Conservation (phyloP, 2,113 vertebrate genomes). For the Passer domesticus region DNA sequence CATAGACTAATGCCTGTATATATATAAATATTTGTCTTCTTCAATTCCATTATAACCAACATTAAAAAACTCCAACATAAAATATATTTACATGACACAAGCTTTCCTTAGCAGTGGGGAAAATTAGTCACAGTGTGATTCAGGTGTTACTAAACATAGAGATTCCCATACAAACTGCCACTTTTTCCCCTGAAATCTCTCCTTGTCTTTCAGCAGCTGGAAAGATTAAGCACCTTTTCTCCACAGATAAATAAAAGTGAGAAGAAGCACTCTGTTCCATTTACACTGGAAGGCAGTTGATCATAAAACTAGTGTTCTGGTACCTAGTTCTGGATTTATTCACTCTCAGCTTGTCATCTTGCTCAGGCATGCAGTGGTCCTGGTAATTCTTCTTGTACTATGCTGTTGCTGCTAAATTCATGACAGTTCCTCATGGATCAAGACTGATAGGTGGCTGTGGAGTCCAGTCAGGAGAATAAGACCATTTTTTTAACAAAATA, state of each 20-base stretch:
- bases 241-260: neutral
- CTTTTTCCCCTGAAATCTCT: neutral
- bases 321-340: conserved; percentile 48
- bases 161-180: neutral
- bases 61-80: neutral
- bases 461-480: neutral
- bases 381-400: neutral
- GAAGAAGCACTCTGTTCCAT: neutral
- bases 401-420: neutral
- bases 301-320: conserved; percentile 48
- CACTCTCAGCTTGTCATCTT: conserved; percentile 35
- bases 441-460: neutral
- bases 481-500: neutral
- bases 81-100: neutral
- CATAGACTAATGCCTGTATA: neutral
- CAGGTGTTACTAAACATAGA: neutral
- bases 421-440: neutral
- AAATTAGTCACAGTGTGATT: neutral
- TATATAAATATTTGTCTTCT: neutral
- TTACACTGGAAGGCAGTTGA: conserved; percentile 25
- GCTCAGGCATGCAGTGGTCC: neutral
- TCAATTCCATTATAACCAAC: neutral
- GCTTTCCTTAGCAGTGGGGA: neutral
- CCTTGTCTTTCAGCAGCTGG: conserved; percentile 7
- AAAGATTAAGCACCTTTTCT: conserved; percentile 49